phyloP scores from a whole-genome alignment of 2,888 invertebrate genomes.

The Gastrophysa polygoni region DNA sequence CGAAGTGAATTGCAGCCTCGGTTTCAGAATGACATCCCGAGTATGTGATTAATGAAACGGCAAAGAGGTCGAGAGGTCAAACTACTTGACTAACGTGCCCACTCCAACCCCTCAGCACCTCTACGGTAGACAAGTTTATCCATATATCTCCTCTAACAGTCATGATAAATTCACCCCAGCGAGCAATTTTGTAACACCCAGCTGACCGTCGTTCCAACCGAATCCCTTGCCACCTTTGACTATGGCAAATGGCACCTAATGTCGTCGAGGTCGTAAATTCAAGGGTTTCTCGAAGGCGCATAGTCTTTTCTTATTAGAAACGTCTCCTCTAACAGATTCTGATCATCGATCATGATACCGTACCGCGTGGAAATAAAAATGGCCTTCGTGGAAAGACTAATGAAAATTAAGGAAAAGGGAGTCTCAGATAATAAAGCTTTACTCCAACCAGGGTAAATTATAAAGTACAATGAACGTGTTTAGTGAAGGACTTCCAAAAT shows the following conservation, averaged over 20 bases:
- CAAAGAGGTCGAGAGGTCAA: background rate
- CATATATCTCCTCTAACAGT: slow-evolving; percentile 38
- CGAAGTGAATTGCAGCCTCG: too few species aligned
- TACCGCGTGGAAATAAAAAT: background rate
- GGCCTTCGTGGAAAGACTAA: background rate
- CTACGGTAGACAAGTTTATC: slow-evolving; percentile 52
- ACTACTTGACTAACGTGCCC: background rate
- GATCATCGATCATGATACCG: slow-evolving; percentile 22
- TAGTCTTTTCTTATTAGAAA: slow-evolving; percentile 43
- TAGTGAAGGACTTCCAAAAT: background rate
- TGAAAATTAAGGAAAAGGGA: background rate
- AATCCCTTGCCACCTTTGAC: slow-evolving; percentile 33
- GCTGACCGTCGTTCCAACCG: slow-evolving; percentile 28
- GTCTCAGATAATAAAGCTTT: background rate
- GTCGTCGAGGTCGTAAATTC: slow-evolving; percentile 39
- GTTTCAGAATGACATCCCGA: background rate
- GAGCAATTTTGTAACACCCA: slow-evolving; percentile 32
- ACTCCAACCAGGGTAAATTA: background rate
- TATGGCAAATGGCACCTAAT: slow-evolving; percentile 39
- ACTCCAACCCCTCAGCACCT: slow-evolving; percentile 26
- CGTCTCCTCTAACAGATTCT: slow-evolving; percentile 30
- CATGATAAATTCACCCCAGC: slow-evolving; percentile 22
- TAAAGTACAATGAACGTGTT: background rate
- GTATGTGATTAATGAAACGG: background rate
- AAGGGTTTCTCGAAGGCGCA: slow-evolving; percentile 36